A percentile compares a stretch with the other conserved stretches of the same genome.
These are phyloP conservation scores for Acanthopagrus latus DNA, from an alignment of 2,797 vertebrate species.

Conservation along the genomic window DNA sequence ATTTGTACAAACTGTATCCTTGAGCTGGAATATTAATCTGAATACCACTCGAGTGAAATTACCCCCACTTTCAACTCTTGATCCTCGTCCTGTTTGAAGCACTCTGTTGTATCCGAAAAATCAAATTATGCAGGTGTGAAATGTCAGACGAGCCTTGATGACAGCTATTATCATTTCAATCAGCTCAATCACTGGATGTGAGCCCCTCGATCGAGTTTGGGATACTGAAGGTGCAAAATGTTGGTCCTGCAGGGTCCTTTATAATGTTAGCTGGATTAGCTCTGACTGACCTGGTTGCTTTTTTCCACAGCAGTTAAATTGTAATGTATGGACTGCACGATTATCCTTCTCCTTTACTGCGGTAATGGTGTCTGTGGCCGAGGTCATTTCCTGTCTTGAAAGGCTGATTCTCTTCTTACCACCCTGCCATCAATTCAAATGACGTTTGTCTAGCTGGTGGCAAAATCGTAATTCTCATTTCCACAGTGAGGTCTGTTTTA, in stretches of 20 bases:
- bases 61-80: background rate
- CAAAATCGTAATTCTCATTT: slow-evolving; percentile 49
- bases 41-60: slow-evolving; percentile 1
- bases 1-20: slow-evolving; percentile 4
- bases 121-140: slow-evolving; percentile 35
- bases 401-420: slow-evolving; percentile 54
- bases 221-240: slow-evolving; percentile 34
- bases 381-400: slow-evolving; percentile 65
- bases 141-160: slow-evolving; percentile 48
- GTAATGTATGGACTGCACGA: slow-evolving; percentile 69
- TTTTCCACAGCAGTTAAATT: slow-evolving; percentile 63
- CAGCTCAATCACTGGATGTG: slow-evolving; percentile 40
- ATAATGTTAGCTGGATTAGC: slow-evolving; percentile 40
- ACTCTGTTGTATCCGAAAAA: slow-evolving; percentile 23
- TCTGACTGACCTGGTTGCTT: slow-evolving; percentile 54
- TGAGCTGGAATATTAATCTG: slow-evolving; percentile 24
- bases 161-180: slow-evolving; percentile 51
- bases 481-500: slow-evolving; percentile 47
- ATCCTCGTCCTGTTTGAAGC: slow-evolving; percentile 8
- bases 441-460: slow-evolving; percentile 36
- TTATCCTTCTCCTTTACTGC: slow-evolving; percentile 65
- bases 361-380: slow-evolving; percentile 68
- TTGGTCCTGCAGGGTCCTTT: slow-evolving; percentile 43
- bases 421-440: slow-evolving; percentile 55
- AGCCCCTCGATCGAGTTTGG: slow-evolving; percentile 6